phyloP scores from a whole-genome alignment of 2,888 invertebrate genomes.

The Myopa tessellatipennis region DNA sequence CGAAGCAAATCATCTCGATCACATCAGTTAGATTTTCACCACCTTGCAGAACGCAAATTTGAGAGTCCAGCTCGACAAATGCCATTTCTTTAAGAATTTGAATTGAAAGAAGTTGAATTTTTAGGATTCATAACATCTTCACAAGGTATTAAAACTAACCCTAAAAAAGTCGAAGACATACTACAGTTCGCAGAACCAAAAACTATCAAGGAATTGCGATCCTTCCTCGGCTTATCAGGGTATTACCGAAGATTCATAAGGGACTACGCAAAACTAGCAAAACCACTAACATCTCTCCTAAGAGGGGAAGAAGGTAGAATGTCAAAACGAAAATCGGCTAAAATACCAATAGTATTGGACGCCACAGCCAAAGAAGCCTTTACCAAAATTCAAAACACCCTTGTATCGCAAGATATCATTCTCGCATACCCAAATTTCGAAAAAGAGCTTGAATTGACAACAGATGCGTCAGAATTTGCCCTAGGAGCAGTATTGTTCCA shows the following conservation, averaged over 20 bases:
- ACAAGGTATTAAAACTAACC: conserved; percentile 11
- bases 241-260: conserved; percentile 22
- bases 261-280: conserved; percentile 16
- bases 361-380: conserved; percentile 22
- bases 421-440: conserved; percentile 41
- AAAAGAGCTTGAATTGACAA: conserved; percentile 41
- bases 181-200: background rate
- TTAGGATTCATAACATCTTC: conserved; percentile 6
- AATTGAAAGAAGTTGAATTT: conserved; percentile 13
- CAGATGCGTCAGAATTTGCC: conserved; percentile 42
- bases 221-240: conserved; percentile 19
- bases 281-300: conserved; percentile 18
- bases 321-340: background rate
- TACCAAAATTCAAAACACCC: background rate
- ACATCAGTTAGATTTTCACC: background rate
- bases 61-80: conserved; percentile 18
- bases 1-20: background rate
- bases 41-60: conserved; percentile 1
- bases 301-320: conserved; percentile 18
- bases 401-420: conserved; percentile 9
- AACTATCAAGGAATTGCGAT: conserved; percentile 9
- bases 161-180: conserved; percentile 15
- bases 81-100: conserved; percentile 7
- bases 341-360: background rate
- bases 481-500: conserved; percentile 41